Conservation (phyloP, 2,888 invertebrate species). For the Nyleta sp. region DNA sequence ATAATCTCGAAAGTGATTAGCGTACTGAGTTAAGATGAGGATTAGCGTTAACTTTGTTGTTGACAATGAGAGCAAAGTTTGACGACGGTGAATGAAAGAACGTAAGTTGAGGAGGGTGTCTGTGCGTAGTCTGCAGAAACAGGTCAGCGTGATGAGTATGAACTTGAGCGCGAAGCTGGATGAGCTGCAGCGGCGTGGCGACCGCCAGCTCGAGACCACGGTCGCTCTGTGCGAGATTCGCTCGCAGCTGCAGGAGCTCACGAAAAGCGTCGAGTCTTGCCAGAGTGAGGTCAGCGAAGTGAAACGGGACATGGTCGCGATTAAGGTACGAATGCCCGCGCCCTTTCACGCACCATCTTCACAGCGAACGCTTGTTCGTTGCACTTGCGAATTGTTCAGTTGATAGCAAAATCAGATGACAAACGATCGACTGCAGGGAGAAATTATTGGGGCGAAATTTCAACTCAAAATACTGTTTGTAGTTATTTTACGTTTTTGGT, state of each 20-base stretch:
- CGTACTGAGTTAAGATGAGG: constrained; percentile 26
- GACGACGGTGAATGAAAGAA: constrained; percentile 32
- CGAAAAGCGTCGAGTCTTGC: constrained; percentile 97
- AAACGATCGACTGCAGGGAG: too few relatives aligned
- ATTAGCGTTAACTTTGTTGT: constrained; percentile 31
- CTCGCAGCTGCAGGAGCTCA: constrained; percentile 95
- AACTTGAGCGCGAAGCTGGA: constrained; percentile 97
- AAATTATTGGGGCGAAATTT: too few relatives aligned
- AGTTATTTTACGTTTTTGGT: too few relatives aligned
- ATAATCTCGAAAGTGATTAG: constrained; percentile 37
- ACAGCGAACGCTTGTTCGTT: too few relatives aligned
- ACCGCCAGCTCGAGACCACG: constrained; percentile 96
- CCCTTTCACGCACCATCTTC: constrained; percentile 15
- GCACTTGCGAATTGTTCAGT: too few relatives aligned
- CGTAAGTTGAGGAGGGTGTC: constrained; percentile 54
- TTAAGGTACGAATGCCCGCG: constrained; percentile 85
- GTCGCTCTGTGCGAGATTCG: constrained; percentile 97
- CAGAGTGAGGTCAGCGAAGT: constrained; percentile 97
- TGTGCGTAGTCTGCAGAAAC: constrained; percentile 94
- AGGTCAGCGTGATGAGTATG: constrained; percentile 99
- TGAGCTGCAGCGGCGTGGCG: constrained; percentile 93
- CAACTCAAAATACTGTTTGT: too few relatives aligned
- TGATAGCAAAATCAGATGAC: too few relatives aligned
- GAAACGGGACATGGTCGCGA: constrained; percentile 97
- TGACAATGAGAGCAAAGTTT: constrained; percentile 40